These are phyloP conservation scores for Numenius arquata DNA, from an alignment of 2,113 vertebrate genomes.

Conservation along the genomic window DNA sequence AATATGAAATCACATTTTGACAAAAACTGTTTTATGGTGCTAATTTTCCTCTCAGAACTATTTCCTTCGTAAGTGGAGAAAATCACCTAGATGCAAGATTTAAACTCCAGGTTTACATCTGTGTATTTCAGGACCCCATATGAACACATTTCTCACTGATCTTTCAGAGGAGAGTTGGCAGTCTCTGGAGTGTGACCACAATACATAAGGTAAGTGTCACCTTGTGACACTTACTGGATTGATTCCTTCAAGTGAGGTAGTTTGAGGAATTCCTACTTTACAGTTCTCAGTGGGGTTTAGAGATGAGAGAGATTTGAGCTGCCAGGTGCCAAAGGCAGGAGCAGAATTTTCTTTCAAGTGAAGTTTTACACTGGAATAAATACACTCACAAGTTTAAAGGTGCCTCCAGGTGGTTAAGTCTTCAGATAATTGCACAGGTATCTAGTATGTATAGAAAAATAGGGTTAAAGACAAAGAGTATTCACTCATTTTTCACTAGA, in stretches of 20 bases:
- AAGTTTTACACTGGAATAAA: background rate
- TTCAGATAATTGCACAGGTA: background rate
- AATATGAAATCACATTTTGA: background rate
- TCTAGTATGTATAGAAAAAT: background rate
- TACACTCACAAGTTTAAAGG: background rate
- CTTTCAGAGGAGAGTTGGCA: constrained; percentile 1
- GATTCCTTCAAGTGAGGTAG: constrained; percentile 23
- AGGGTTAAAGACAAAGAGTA: background rate
- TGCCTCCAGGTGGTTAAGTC: background rate
- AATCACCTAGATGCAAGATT: background rate
- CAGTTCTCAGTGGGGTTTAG: background rate
- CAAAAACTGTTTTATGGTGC: background rate
- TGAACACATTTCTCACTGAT: background rate
- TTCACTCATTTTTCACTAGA: background rate
- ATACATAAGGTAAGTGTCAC: constrained; percentile 20
- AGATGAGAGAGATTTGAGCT: constrained; percentile 4
- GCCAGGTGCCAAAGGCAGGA: background rate
- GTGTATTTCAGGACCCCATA: background rate
- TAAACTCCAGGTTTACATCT: background rate
- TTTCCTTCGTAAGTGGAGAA: background rate
- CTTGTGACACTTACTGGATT: constrained; percentile 35
- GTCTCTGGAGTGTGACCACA: constrained; percentile 30
- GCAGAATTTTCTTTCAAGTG: background rate
- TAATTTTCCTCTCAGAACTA: background rate
- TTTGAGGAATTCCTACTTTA: constrained; percentile 17